Percentiles rank a stretch among this genome's conserved stretches.
Evolutionary conservation across 2,797 vertebrate genomes (phyloP).

Genomic region (Diplodus sargus): DNA sequence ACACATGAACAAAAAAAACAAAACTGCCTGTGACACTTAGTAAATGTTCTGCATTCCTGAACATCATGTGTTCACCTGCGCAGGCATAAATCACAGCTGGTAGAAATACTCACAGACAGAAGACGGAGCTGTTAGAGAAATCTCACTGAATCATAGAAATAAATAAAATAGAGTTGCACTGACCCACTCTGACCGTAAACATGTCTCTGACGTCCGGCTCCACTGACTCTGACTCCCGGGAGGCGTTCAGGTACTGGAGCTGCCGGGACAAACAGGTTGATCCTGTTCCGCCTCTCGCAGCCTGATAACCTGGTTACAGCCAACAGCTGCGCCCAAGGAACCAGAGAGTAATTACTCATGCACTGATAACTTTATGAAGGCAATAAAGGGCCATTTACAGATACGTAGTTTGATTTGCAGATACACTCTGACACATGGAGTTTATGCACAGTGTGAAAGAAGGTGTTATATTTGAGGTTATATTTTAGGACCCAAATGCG

Average conservation of each 20-base stretch:
- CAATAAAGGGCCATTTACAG: background rate
- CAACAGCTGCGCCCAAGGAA: slow-evolving; percentile 4
- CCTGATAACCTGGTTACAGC: background rate
- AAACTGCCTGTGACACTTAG: too few species aligned
- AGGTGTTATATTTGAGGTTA: too few species aligned
- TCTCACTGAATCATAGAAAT: too few species aligned
- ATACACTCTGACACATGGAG: too few species aligned
- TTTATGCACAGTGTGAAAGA: too few species aligned
- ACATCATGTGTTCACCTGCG: background rate
- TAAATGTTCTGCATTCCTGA: too few species aligned
- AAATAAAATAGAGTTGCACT: background rate
- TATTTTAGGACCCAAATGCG: too few species aligned
- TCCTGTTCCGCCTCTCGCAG: slow-evolving; percentile 8
- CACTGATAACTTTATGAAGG: too few species aligned
- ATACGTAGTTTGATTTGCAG: too few species aligned
- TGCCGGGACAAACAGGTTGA: background rate
- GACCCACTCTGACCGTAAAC: slow-evolving; percentile 47
- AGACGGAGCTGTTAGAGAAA: too few species aligned
- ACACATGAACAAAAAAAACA: too few species aligned
- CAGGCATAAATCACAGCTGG: background rate
- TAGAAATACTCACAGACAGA: too few species aligned
- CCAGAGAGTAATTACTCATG: background rate
- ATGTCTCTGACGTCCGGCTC: background rate
- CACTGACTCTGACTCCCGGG: background rate
- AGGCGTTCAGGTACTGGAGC: background rate